Evolutionary conservation across 2,797 vertebrate species (phyloP), one percentile per base, ranked within the genome.

Genomic region (Anguilla anguilla): DNA sequence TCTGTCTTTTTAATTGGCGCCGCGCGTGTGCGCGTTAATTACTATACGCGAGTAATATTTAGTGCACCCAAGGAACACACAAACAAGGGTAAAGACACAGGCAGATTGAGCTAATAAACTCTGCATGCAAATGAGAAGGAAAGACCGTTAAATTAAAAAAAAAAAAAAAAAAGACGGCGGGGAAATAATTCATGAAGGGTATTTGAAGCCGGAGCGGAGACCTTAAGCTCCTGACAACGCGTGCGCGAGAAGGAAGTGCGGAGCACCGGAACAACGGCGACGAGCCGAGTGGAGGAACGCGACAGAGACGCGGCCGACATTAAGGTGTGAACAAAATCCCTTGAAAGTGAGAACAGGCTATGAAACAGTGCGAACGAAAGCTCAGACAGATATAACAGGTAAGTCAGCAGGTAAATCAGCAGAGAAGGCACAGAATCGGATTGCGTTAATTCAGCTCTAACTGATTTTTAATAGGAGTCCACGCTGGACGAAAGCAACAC

Each of bases 11-110:
- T 98, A 98, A 99, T 98, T 98, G 98, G 97, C 98, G 97, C 97
- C 97, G 97, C 98, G 98, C 97, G 97, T 97, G 97, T 97, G 97
- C 97, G 98, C 98, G 98, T 98, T 99, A 98, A 99, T 99, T 98
- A 98, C 97, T 97, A 96, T 96, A 97, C 96, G 96, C 96, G 96
- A 97, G 96, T 97, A 97, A 97, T 97, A 97, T 97, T 97, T 97
- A 98, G 97, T 97, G 96, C 97, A 97, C 96, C 97, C 97, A 96
- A 97, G 96, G 96, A 97, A 97, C 97, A 97, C 97, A 97, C 96
- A 96, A 97, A 35, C 35, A 95, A 96, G 96, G 96, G 96, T 96
- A 97, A 97, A 97, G 96, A 98, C 97, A 97, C 96, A 95, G 96
- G 97, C 97, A 97, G 97, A 96, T 97, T 96, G 94, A 97, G 97